Evolutionary conservation across 2,888 invertebrate species (phyloP).

Genomic region (Agrochola lychnidis): DNA sequence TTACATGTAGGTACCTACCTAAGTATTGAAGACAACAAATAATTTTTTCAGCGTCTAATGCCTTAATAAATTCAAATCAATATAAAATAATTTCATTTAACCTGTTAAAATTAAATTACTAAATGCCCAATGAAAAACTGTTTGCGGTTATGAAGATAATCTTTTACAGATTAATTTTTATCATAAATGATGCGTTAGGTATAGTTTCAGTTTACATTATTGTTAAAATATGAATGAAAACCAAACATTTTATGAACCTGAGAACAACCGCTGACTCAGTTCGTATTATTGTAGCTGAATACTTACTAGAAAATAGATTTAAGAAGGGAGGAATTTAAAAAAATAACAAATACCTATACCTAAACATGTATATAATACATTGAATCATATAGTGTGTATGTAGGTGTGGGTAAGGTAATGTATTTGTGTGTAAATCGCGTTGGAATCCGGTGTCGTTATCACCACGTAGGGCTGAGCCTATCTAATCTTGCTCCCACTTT

Average conservation of each 20-base stretch:
- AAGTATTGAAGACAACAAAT: background rate
- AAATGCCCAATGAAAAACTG: constrained; percentile 21
- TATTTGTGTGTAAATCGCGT: constrained; percentile 75
- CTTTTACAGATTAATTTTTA: constrained; percentile 43
- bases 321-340: background rate
- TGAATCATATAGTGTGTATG: constrained; percentile 21
- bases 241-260: background rate
- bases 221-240: constrained; percentile 23
- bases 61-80: constrained; percentile 18
- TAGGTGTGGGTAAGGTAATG: constrained; percentile 63
- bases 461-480: constrained; percentile 83
- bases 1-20: background rate
- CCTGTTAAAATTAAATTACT: constrained; percentile 25
- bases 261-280: background rate
- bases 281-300: background rate
- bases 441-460: constrained; percentile 84
- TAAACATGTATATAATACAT: constrained; percentile 33
- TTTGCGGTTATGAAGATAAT: constrained; percentile 42
- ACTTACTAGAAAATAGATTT: background rate
- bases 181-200: constrained; percentile 31
- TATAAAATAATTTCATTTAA: constrained; percentile 20
- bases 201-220: constrained; percentile 13
- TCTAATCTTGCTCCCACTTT: constrained; percentile 86
- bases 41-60: background rate
- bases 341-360: constrained; percentile 33